A percentile compares a stretch with the other conserved stretches of the same genome.
Evolutionary conservation across 2,113 vertebrate species (phyloP).

Genomic region (Rhabdomys dilectus): DNA sequence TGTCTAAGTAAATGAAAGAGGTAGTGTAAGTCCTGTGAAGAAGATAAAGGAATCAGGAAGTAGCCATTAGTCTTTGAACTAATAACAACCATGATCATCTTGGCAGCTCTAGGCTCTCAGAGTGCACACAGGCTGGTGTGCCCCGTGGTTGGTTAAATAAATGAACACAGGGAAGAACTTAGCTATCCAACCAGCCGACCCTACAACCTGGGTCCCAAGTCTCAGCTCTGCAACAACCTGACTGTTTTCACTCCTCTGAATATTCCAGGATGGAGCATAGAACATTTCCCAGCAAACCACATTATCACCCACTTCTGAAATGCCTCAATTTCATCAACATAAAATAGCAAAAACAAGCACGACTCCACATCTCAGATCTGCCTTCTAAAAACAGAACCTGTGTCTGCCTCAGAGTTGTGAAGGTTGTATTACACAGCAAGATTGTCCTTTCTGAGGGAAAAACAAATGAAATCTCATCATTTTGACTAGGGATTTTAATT

Average conservation of each 20-base stretch:
- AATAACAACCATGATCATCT: background rate
- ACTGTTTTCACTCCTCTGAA: background rate
- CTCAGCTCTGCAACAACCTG: background rate
- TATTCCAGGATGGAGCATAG: background rate
- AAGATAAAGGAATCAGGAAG: background rate
- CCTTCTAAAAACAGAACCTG: conserved; percentile 80
- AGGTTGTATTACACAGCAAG: conserved; percentile 79
- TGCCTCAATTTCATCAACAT: conserved; percentile 70
- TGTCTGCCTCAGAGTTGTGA: conserved; percentile 76
- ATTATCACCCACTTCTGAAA: conserved; percentile 48
- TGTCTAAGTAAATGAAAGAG: background rate
- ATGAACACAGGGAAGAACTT: background rate
- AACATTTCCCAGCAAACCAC: conserved; percentile 49
- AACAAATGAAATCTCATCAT: conserved; percentile 74
- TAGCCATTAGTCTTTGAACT: background rate
- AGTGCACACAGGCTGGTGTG: background rate
- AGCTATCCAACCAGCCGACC: background rate
- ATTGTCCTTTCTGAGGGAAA: conserved; percentile 78
- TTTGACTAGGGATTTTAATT: conserved; percentile 75
- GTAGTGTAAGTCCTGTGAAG: background rate
- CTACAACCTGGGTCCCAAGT: background rate
- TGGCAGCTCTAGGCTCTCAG: background rate
- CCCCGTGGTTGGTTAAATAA: background rate
- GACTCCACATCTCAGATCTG: conserved; percentile 72
- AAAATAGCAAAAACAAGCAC: conserved; percentile 68